These are phyloP conservation scores for Malthinus flaveolus DNA, from an alignment of 2,888 invertebrate genomes.

Conservation along the genomic window DNA sequence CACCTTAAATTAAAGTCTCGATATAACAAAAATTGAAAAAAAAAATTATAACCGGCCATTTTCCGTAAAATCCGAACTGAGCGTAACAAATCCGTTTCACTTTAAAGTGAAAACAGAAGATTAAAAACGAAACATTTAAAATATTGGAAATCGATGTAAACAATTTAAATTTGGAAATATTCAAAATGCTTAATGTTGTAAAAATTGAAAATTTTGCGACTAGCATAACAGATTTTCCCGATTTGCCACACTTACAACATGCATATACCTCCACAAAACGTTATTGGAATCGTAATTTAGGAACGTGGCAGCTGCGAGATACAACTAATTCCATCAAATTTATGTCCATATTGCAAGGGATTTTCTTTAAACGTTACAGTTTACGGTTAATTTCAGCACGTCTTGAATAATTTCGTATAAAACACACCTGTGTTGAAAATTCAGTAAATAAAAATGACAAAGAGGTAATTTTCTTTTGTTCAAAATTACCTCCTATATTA, in stretches of 20 bases:
- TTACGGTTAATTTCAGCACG: slow-evolving; percentile 22
- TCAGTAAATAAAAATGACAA: slow-evolving; percentile 14
- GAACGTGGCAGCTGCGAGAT: slow-evolving; percentile 21
- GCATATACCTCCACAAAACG: background rate
- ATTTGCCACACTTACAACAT: background rate
- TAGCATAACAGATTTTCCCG: slow-evolving; percentile 2
- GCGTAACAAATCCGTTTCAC: too few species aligned
- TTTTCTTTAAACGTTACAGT: slow-evolving; percentile 14
- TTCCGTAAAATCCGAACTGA: too few species aligned
- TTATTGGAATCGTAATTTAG: slow-evolving; percentile 13
- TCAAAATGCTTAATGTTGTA: background rate
- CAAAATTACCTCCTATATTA: background rate
- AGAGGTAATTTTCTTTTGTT: background rate
- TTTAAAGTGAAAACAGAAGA: too few species aligned
- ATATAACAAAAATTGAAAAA: too few species aligned
- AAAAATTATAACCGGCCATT: too few species aligned
- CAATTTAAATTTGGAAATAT: background rate
- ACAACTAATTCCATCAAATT: slow-evolving; percentile 25
- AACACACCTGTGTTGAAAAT: slow-evolving; percentile 14
- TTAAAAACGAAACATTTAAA: background rate
- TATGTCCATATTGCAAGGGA: slow-evolving; percentile 19
- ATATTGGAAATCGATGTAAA: background rate
- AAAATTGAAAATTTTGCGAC: slow-evolving; percentile 1
- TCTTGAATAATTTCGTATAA: slow-evolving; percentile 20
- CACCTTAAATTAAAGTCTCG: too few species aligned